Conservation (phyloP, 2,888 invertebrate genomes). For the Onthophagus sagittarius region DNA sequence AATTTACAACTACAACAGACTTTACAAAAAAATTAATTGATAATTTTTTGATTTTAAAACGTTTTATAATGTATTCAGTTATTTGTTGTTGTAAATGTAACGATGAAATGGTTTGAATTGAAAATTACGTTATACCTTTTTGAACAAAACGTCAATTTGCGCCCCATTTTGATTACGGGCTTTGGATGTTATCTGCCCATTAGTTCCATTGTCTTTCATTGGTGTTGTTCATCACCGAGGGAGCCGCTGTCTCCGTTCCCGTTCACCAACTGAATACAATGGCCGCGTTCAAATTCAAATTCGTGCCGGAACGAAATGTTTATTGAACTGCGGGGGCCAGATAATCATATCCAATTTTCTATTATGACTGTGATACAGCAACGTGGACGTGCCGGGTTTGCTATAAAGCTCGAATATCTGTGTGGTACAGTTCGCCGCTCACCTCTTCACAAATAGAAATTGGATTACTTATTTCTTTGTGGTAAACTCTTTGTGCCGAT, state of each 20-base stretch:
- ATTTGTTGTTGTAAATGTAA: too few relatives aligned
- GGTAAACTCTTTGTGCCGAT: background rate
- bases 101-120: too few relatives aligned
- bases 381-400: background rate
- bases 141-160: background rate
- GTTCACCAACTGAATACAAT: background rate
- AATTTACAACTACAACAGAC: background rate
- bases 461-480: background rate
- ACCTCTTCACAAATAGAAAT: background rate
- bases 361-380: background rate
- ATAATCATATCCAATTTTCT: background rate
- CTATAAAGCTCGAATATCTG: background rate
- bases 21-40: too few relatives aligned
- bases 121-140: background rate
- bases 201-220: background rate
- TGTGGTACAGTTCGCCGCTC: background rate
- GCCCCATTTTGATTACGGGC: background rate
- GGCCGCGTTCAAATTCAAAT: background rate
- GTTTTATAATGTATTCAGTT: too few relatives aligned
- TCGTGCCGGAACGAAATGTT: background rate
- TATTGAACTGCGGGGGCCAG: background rate
- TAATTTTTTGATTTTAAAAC: too few relatives aligned
- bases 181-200: background rate
- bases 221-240: background rate
- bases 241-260: background rate